phyloP scores from a whole-genome alignment of 2,797 vertebrate species.

The Falco peregrinus region DNA sequence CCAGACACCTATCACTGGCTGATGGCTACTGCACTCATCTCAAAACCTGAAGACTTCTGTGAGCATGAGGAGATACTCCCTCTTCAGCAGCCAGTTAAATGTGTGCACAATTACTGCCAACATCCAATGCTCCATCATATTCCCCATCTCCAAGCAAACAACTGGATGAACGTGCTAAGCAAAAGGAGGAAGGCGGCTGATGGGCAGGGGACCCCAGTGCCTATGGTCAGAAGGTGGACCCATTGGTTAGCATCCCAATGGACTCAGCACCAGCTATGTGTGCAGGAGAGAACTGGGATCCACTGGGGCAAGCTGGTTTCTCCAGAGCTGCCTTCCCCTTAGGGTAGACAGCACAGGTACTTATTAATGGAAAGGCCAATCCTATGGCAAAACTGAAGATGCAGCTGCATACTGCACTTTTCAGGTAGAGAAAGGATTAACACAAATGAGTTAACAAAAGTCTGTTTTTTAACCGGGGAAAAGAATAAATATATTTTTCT shows the following conservation, averaged over 20 bases:
- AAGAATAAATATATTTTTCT: conserved; percentile 45
- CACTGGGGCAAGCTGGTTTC: not conserved
- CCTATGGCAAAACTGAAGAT: not conserved
- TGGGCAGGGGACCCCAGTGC: not conserved
- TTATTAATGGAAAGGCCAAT: not conserved
- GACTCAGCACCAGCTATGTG: rapidly evolving
- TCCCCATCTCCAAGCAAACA: not conserved
- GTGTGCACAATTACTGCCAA: not conserved
- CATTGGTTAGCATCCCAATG: not conserved
- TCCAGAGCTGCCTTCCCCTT: not conserved
- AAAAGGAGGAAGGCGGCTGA: not conserved
- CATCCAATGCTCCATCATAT: not conserved
- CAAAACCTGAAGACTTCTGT: not conserved
- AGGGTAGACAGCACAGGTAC: not conserved
- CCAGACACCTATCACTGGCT: not conserved
- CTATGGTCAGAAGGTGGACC: not conserved
- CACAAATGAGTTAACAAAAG: conserved; percentile 19
- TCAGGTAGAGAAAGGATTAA: not conserved
- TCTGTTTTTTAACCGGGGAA: not conserved
- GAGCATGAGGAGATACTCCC: not conserved
- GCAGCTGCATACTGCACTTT: not conserved
- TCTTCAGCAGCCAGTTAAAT: not conserved
- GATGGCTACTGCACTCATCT: not conserved
- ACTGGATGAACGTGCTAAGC: not conserved
- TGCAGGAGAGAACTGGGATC: not conserved